Evolutionary conservation across 1,140 invertebrate genomes (phyloP).

Genomic region (Drosophila rufa): DNA sequence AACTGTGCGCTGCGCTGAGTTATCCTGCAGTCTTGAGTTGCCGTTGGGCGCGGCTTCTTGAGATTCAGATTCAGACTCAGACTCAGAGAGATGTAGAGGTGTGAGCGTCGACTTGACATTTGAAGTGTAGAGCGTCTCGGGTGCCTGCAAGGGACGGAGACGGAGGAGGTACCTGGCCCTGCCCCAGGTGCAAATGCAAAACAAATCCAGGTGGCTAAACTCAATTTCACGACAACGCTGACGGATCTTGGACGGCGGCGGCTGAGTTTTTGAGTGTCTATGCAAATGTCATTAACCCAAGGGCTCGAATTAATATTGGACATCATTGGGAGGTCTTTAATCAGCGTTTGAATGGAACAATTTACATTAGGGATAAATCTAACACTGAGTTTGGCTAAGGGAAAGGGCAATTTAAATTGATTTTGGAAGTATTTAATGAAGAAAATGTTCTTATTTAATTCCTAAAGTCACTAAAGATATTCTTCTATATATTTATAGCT

Average conservation of each 20-base stretch:
- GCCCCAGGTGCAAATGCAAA: conserved; percentile 35
- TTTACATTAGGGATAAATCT: conserved; percentile 1
- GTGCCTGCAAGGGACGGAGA: conserved; percentile 5
- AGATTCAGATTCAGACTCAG: conserved; percentile 35
- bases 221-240: conserved; percentile 24
- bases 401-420: background rate
- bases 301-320: conserved; percentile 40
- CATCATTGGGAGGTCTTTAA: conserved; percentile 12
- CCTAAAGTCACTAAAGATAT: too few relatives aligned
- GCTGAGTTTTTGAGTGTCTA: conserved; percentile 19
- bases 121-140: conserved; percentile 43
- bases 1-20: conserved; percentile 42
- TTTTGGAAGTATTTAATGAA: background rate
- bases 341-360: conserved; percentile 20
- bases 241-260: conserved; percentile 20
- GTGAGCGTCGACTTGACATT: conserved; percentile 50
- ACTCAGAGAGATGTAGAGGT: conserved; percentile 11
- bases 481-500: background rate
- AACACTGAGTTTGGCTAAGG: background rate
- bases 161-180: background rate
- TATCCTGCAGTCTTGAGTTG: conserved; percentile 38
- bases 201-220: conserved; percentile 45
- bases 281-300: conserved; percentile 54
- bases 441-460: background rate
- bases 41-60: conserved; percentile 26